phyloP scores from a whole-genome alignment of 2,113 vertebrate genomes.

The Cariama cristata region DNA sequence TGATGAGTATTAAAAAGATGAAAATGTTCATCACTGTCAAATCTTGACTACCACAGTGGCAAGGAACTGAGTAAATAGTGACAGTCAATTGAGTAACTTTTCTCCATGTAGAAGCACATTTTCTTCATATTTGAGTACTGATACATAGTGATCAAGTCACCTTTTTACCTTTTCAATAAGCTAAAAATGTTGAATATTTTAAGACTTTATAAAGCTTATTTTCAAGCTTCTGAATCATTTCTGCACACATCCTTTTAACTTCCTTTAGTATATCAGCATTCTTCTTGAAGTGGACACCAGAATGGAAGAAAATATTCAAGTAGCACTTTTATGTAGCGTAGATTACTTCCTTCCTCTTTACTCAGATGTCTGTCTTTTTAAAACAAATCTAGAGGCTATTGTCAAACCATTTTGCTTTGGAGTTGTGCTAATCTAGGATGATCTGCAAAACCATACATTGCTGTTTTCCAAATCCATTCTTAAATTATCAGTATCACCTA shows the following conservation, averaged over 20 bases:
- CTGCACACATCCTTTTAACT: background rate
- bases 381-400: background rate
- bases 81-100: background rate
- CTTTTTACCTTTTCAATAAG: background rate
- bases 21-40: background rate
- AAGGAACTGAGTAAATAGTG: background rate
- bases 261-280: background rate
- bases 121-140: background rate
- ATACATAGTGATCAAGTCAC: fast-evolving
- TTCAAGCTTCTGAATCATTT: background rate
- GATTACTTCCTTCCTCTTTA: background rate
- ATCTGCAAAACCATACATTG: background rate
- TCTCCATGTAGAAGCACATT: background rate
- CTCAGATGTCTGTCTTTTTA: background rate
- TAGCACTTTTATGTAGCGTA: background rate
- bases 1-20: background rate
- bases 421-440: background rate
- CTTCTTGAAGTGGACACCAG: background rate
- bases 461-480: background rate
- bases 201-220: background rate
- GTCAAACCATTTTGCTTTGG: background rate
- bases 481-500: background rate
- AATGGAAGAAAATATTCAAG: background rate
- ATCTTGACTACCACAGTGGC: background rate
- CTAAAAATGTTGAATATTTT: background rate